Percentiles rank a stretch among this genome's conserved stretches.
Conservation (phyloP, 2,797 vertebrate species). For the Coccyzus lansbergi region DNA sequence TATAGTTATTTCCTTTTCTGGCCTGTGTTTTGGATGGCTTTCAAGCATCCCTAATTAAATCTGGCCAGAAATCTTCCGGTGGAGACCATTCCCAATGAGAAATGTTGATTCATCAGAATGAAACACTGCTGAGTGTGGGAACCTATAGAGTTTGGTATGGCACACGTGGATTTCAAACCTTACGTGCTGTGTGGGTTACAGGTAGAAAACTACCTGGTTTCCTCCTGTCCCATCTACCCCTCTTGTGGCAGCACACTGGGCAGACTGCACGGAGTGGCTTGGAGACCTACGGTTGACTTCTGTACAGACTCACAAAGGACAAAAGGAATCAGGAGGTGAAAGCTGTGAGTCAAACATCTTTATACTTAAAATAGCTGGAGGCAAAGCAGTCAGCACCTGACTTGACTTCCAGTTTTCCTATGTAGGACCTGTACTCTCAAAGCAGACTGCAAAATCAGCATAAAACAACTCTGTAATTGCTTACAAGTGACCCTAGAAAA, state of each 20-base stretch:
- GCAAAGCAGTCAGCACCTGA: background rate
- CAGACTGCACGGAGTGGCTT: accelerated
- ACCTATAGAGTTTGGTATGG: background rate
- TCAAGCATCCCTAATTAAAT: constrained; percentile 60
- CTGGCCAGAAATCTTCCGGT: constrained; percentile 9
- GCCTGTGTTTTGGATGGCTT: constrained; percentile 47
- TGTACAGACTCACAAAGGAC: background rate
- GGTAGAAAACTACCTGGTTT: background rate
- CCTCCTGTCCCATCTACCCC: background rate
- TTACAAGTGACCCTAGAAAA: background rate
- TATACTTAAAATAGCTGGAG: background rate
- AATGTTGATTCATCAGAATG: background rate
- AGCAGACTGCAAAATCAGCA: constrained; percentile 4
- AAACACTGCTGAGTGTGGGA: background rate
- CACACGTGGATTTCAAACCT: background rate
- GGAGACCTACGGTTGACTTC: background rate
- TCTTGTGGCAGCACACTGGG: background rate
- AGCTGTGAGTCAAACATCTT: background rate
- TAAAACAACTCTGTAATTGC: background rate
- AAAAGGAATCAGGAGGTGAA: background rate
- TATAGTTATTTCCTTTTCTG: constrained; percentile 46
- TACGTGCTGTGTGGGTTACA: background rate
- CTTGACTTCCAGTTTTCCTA: background rate
- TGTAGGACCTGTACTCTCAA: background rate
- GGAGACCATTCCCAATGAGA: constrained; percentile 5